Conservation (phyloP, 2,113 vertebrate species). For the Danionella cerebrum region DNA sequence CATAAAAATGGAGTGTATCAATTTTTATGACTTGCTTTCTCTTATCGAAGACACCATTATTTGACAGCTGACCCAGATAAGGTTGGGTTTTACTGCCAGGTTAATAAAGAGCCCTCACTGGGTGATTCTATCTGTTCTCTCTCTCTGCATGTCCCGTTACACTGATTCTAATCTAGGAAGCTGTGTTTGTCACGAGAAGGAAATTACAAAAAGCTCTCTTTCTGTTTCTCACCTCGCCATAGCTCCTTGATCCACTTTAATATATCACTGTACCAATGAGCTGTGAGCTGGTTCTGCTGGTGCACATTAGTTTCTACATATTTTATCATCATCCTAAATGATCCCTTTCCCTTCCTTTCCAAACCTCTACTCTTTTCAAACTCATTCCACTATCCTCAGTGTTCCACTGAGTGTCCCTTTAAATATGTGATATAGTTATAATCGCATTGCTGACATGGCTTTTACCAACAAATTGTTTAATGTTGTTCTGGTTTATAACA, state of each 20-base stretch:
- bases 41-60: background rate
- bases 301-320: background rate
- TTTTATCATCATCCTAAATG: too few species aligned
- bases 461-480: too few species aligned
- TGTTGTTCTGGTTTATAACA: too few species aligned
- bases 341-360: background rate
- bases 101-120: background rate
- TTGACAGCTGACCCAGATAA: background rate
- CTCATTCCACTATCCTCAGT: too few species aligned
- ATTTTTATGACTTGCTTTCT: background rate
- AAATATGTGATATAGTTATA: too few species aligned
- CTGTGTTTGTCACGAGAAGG: conserved; percentile 11
- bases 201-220: conserved; percentile 1
- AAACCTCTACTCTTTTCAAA: background rate
- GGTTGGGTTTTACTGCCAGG: background rate
- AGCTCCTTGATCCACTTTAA: background rate
- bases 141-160: background rate
- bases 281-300: background rate
- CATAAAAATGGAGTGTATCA: too few species aligned
- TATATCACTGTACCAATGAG: background rate
- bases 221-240: background rate
- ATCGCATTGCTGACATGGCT: too few species aligned
- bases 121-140: background rate
- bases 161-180: conserved; percentile 39
- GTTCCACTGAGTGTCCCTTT: too few species aligned